Evolutionary conservation across 2,113 vertebrate genomes (phyloP), one percentile per base, ranked within the genome.

Genomic region (Hoplias malabaricus): DNA sequence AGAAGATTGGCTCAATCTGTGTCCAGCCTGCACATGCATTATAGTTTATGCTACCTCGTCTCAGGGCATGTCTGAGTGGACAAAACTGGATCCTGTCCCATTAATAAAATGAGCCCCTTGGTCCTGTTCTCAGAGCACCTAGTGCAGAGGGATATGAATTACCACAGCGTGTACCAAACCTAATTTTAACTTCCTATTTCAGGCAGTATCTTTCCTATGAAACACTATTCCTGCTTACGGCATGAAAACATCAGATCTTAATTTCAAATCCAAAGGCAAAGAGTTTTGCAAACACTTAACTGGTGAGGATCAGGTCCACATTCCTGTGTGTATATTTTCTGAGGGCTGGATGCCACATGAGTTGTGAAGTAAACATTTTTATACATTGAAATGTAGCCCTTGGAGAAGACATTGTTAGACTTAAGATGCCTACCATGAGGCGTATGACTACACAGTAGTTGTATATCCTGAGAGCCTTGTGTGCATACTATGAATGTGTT

Each of bases 151-250:
- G 42, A 70, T 82, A 86, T 86, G 82, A 87, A 90, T 86, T 84
- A 87, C 86, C 79, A 73, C 36, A 69, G 73, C 82, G 80, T 75
- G 82, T 82, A 86, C 84, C 77, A 84, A 80, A 50, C 69, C 86
- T 90, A 88, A 90, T 89, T 86, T 82, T 86, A 89, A 82, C 81
- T 34, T 63, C 76, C 84, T 87, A 86, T 89, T 89, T 87, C 79
- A 86, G 82, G 83, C 81, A 84, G 65, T 72, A 46, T 77, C 66
- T 76, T 71, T 80, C 77, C 61, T 67, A 75, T 87, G 87, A 88
- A 89, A 90, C 84, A 82, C 61, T 72, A 88, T 69, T 79, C 89
- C 85, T 85, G 80, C 88, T 87, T 82, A 86, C 84, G 36, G 70
- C 83, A 84, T 88, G 86, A 90, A 82, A 82, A 86, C 86, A 87